phyloP scores from a whole-genome alignment of 2,797 vertebrate genomes.

The Artibeus lituratus region DNA sequence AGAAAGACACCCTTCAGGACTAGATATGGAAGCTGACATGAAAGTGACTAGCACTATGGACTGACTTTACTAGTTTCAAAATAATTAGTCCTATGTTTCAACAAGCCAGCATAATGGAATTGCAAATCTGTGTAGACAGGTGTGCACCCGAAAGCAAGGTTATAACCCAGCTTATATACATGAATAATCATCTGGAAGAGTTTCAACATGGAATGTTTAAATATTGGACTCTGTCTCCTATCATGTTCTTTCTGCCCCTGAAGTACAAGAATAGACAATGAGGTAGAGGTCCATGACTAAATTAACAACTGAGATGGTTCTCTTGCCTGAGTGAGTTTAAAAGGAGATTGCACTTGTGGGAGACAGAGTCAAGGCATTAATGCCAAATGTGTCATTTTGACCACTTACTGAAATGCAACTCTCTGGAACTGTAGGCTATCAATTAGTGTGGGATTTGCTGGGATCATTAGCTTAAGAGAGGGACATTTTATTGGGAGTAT shows the following conservation, averaged over 20 bases:
- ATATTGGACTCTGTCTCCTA: not conserved
- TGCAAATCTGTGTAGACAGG: not conserved
- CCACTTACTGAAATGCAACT: not conserved
- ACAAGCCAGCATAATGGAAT: not conserved
- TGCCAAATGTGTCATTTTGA: conserved; percentile 26
- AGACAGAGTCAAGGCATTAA: not conserved
- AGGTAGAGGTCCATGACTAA: not conserved
- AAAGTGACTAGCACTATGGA: not conserved
- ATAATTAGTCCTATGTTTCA: not conserved
- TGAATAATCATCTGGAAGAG: not conserved
- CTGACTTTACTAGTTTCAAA: not conserved
- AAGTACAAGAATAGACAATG: not conserved
- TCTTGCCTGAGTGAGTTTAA: not conserved
- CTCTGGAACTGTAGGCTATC: conserved; percentile 9
- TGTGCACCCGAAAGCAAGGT: not conserved
- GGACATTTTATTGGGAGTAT: not conserved
- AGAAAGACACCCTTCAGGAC: not conserved
- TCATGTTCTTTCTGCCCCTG: not conserved
- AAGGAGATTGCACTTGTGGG: not conserved
- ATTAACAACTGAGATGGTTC: not conserved
- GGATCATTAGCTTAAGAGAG: conserved; percentile 13
- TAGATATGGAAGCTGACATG: not conserved
- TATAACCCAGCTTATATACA: not conserved
- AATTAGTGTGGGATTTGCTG: conserved; percentile 32
- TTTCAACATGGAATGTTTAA: not conserved